phyloP scores from a whole-genome alignment of 2,113 vertebrate genomes.

The Rutilus rutilus region DNA sequence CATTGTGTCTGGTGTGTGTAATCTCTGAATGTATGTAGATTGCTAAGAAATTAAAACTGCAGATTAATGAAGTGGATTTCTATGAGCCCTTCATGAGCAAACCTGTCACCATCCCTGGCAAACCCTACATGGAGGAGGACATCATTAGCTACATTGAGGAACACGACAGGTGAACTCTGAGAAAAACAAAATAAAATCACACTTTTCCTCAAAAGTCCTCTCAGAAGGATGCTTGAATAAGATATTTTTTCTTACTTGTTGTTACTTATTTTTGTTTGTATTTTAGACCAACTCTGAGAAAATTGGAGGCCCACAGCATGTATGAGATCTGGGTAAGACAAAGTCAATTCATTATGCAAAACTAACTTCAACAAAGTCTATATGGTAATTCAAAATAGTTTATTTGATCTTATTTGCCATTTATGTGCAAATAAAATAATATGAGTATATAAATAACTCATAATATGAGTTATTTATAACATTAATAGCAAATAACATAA shows the following conservation, averaged over 20 bases:
- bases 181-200: not conserved
- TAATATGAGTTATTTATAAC: too few species aligned
- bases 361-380: too few species aligned
- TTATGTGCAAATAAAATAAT: too few species aligned
- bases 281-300: slow-evolving; percentile 87
- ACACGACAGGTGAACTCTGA: slow-evolving; percentile 80
- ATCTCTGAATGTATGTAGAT: slow-evolving; percentile 72
- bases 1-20: not conserved
- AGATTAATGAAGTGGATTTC: slow-evolving; percentile 88
- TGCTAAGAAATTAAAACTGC: slow-evolving; percentile 87
- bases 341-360: not conserved
- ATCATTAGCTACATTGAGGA: slow-evolving; percentile 84
- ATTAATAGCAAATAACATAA: too few species aligned
- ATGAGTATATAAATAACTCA: too few species aligned
- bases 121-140: slow-evolving; percentile 85
- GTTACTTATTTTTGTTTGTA: not conserved
- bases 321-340: slow-evolving; percentile 90
- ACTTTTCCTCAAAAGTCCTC: not conserved
- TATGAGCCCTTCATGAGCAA: slow-evolving; percentile 91
- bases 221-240: not conserved
- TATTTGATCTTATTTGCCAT: too few species aligned
- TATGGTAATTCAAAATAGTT: too few species aligned
- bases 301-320: slow-evolving; percentile 90
- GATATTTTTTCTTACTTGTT: too few species aligned
- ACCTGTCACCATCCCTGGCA: slow-evolving; percentile 83